A percentile compares a stretch with the other conserved stretches of the same genome.
Evolutionary conservation across 1,140 invertebrate genomes (phyloP).

Genomic region (Macrobrachium nipponense): DNA sequence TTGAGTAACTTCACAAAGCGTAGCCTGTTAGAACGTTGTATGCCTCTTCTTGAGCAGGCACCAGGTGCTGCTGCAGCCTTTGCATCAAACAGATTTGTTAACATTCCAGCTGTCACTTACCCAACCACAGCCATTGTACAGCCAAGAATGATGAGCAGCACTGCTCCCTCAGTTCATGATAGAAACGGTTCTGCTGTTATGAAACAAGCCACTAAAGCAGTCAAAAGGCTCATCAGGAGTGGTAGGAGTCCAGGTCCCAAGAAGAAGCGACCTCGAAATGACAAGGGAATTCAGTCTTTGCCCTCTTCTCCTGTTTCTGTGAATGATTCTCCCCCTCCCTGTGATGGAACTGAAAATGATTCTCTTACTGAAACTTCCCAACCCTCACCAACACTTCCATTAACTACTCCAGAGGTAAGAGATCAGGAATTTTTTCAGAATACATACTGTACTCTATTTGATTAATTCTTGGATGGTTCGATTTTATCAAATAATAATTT

Average conservation of each 20-base stretch:
- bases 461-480: too few relatives aligned
- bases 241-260: slow-evolving; percentile 36
- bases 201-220: slow-evolving; percentile 7
- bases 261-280: slow-evolving; percentile 37
- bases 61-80: slow-evolving; percentile 7
- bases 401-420: slow-evolving; percentile 35
- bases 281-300: slow-evolving; percentile 21
- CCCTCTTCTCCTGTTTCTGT: slow-evolving; percentile 18
- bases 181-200: slow-evolving; percentile 22
- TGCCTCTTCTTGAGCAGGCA: slow-evolving; percentile 37
- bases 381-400: slow-evolving; percentile 42
- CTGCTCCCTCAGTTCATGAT: not conserved
- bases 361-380: slow-evolving; percentile 15
- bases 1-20: slow-evolving; percentile 46
- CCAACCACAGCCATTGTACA: slow-evolving; percentile 34
- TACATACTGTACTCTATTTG: too few relatives aligned
- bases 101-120: slow-evolving; percentile 23
- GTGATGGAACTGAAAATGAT: not conserved
- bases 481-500: too few relatives aligned
- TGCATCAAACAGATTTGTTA: slow-evolving; percentile 3
- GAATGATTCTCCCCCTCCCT: slow-evolving; percentile 24
- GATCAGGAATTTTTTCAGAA: not conserved
- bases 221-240: slow-evolving; percentile 4
- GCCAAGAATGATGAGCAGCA: slow-evolving; percentile 30
- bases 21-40: slow-evolving; percentile 31